Conservation (phyloP, 2,888 invertebrate genomes). For the Rhamnusium bicolor region DNA sequence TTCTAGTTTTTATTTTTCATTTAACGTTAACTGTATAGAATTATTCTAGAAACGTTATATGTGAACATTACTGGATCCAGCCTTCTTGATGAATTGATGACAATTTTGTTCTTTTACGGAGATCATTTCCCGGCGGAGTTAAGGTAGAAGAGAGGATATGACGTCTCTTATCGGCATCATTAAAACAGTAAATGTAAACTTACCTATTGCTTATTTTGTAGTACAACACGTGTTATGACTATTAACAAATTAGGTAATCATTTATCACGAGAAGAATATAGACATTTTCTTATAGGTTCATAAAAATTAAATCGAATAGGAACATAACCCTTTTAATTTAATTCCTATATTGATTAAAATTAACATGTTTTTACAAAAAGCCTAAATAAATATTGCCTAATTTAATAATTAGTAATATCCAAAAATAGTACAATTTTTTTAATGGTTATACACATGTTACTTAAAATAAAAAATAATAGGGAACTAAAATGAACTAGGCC, state of each 20-base stretch:
- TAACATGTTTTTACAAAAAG: too few species aligned
- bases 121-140: conserved; percentile 54
- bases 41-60: conserved; percentile 55
- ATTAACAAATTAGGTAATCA: conserved; percentile 36
- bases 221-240: conserved; percentile 35
- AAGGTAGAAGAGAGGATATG: conserved; percentile 49
- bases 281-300: too few species aligned
- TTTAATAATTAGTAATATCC: too few species aligned
- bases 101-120: conserved; percentile 63
- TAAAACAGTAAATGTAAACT: conserved; percentile 56
- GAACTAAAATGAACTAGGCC: too few species aligned
- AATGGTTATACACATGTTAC: too few species aligned
- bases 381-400: too few species aligned
- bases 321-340: too few species aligned
- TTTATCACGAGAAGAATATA: neutral
- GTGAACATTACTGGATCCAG: conserved; percentile 59
- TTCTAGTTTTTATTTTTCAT: conserved; percentile 31
- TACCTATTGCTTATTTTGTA: conserved; percentile 48
- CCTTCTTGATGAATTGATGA: conserved; percentile 56
- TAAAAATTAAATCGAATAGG: too few species aligned
- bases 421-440: too few species aligned
- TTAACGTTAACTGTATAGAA: conserved; percentile 28
- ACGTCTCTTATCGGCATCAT: conserved; percentile 53
- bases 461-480: too few species aligned
- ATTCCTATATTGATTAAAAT: too few species aligned